A percentile compares a stretch with the other conserved stretches of the same genome.
phyloP scores from a whole-genome alignment of 2,113 vertebrate species.

The Misgurnus anguillicaudatus region DNA sequence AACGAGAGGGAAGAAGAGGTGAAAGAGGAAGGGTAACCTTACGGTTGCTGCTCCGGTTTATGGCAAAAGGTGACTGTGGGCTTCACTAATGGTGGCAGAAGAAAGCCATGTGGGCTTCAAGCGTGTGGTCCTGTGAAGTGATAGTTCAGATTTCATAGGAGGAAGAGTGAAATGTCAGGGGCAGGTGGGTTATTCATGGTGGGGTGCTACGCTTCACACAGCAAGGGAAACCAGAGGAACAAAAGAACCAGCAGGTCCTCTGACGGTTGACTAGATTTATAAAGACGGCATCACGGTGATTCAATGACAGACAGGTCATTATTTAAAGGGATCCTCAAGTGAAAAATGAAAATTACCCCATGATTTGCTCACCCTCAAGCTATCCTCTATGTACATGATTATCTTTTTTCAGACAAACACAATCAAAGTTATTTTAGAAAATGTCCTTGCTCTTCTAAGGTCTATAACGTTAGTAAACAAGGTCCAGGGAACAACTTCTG shows the following conservation, averaged over 20 bases:
- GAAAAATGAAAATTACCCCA: not conserved
- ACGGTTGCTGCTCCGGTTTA: not conserved
- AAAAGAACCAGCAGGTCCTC: slow-evolving; percentile 38
- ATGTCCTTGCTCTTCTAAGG: no score
- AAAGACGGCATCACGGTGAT: slow-evolving; percentile 24
- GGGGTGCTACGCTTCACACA: slow-evolving; percentile 5
- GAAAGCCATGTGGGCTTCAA: slow-evolving; percentile 19
- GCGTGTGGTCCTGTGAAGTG: slow-evolving; percentile 8
- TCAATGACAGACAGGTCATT: slow-evolving; percentile 20
- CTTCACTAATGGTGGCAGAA: slow-evolving; percentile 16
- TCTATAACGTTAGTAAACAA: no score
- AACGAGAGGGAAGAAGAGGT: slow-evolving; percentile 34
- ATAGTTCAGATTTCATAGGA: slow-evolving; percentile 48
- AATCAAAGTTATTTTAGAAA: no score
- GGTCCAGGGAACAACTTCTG: no score
- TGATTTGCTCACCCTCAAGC: no score
- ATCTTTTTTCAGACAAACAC: no score
- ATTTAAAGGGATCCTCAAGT: slow-evolving; percentile 12
- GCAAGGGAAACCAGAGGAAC: slow-evolving; percentile 9
- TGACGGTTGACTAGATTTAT: slow-evolving; percentile 12
- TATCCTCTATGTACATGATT: no score
- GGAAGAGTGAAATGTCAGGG: slow-evolving; percentile 50
- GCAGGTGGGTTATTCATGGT: slow-evolving; percentile 35
- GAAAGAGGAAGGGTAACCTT: slow-evolving; percentile 4
- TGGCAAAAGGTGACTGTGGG: not conserved